Percentiles rank a stretch among this genome's conserved stretches.
phyloP scores from a whole-genome alignment of 1,140 invertebrate genomes.

The Bilobella aurantiaca region DNA sequence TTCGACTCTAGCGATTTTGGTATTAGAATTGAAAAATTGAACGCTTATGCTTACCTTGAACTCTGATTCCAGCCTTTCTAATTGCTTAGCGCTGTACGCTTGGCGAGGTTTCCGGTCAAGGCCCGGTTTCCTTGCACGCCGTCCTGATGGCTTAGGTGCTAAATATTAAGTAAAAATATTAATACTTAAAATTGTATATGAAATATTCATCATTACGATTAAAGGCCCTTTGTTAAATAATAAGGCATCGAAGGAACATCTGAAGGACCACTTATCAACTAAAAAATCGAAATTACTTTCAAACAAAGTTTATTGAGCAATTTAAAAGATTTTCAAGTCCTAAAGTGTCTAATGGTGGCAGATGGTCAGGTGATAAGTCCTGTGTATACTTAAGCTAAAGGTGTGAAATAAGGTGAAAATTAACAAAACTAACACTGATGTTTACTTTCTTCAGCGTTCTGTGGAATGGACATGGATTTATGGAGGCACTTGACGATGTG shows the following conservation, averaged over 20 bases:
- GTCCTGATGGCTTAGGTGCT: conserved; percentile 65
- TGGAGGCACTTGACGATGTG: not conserved
- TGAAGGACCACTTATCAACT: no score
- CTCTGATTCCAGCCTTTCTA: conserved; percentile 79
- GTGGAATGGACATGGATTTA: not conserved
- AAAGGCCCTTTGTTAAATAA: conserved; percentile 1
- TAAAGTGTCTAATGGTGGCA: conserved; percentile 6
- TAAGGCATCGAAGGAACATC: no score
- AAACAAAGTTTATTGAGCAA: no score
- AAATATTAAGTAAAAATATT: conserved; percentile 14
- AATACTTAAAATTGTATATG: conserved; percentile 10
- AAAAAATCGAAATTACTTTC: no score
- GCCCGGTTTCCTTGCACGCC: conserved; percentile 68
- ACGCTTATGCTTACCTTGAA: conserved; percentile 57
- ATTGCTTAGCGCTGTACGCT: conserved; percentile 85
- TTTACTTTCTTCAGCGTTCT: not conserved
- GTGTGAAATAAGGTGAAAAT: not conserved
- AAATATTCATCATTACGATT: not conserved
- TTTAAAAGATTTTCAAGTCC: no score
- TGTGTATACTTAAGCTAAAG: not conserved
- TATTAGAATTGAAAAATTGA: no score
- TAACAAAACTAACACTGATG: not conserved
- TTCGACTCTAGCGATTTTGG: no score
- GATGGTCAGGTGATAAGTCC: conserved; percentile 19
- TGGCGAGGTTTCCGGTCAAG: conserved; percentile 86